phyloP scores from a whole-genome alignment of 2,888 invertebrate genomes.

The Limnephilus auricula region DNA sequence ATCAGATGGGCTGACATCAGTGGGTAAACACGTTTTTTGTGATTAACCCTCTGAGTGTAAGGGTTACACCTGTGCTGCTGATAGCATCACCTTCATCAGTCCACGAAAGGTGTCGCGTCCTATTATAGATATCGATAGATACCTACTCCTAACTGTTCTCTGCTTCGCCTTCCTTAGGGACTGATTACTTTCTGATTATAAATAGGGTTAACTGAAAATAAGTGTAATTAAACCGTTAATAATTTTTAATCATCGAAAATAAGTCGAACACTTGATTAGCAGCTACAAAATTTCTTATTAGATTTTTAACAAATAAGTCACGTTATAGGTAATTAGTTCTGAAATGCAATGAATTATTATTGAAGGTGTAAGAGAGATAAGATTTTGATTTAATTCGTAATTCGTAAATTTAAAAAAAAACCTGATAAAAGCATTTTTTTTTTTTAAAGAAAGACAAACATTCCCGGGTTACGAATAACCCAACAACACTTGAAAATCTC shows the following conservation, averaged over 20 bases:
- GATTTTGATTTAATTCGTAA: too few species aligned
- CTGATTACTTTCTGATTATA: not conserved
- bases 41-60: slow-evolving; percentile 40
- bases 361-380: too few species aligned
- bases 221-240: not conserved
- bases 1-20: slow-evolving; percentile 58
- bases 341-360: too few species aligned
- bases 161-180: not conserved
- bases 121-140: not conserved
- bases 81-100: slow-evolving; percentile 51
- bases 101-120: slow-evolving; percentile 53
- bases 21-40: slow-evolving; percentile 63
- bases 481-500: too few species aligned
- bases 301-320: too few species aligned
- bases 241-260: not conserved
- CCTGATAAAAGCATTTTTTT: too few species aligned
- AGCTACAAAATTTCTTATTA: too few species aligned
- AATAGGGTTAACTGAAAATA: not conserved
- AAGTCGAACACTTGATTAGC: not conserved
- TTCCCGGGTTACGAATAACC: too few species aligned
- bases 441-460: too few species aligned
- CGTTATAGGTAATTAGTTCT: too few species aligned
- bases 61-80: slow-evolving; percentile 58
- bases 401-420: too few species aligned
- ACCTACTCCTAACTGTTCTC: slow-evolving; percentile 23